Evolutionary conservation across 2,888 invertebrate species (phyloP).

Genomic region (Geophilus truncorum): DNA sequence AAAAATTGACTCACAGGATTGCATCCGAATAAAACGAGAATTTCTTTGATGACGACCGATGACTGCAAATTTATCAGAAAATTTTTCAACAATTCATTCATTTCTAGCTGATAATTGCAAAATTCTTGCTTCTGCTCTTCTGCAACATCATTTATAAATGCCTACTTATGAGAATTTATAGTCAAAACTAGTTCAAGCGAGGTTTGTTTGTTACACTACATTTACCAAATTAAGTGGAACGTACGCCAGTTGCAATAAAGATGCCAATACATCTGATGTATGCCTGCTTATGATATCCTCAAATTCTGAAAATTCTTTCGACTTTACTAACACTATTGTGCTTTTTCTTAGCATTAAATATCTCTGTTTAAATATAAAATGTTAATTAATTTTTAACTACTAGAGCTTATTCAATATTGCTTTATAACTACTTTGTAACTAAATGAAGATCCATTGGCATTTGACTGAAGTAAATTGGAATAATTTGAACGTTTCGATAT

Average conservation of each 20-base stretch:
- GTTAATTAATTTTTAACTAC: not conserved
- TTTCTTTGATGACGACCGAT: conserved; percentile 61
- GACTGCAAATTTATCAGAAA: conserved; percentile 58
- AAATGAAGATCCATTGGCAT: not conserved
- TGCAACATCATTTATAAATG: not conserved
- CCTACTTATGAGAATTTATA: not conserved
- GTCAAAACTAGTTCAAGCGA: no score
- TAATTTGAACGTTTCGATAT: conserved; percentile 50
- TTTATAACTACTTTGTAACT: not conserved
- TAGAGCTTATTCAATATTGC: no score
- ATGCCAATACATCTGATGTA: not conserved
- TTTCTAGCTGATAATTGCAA: not conserved
- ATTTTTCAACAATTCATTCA: conserved; percentile 48
- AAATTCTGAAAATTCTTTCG: not conserved
- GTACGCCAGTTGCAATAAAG: not conserved
- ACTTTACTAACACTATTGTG: not conserved
- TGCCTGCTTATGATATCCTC: not conserved
- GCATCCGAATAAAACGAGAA: conserved; percentile 57
- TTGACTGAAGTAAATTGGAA: not conserved
- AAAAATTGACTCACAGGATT: conserved; percentile 36
- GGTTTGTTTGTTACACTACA: no score
- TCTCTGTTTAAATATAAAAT: not conserved
- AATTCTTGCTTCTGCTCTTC: not conserved
- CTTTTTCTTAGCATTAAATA: not conserved
- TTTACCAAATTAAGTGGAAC: not conserved